Percentiles rank a stretch among this genome's conserved stretches.
These are phyloP conservation scores for Daubentonia madagascariensis DNA, from an alignment of 2,113 vertebrate genomes.

Conservation along the genomic window DNA sequence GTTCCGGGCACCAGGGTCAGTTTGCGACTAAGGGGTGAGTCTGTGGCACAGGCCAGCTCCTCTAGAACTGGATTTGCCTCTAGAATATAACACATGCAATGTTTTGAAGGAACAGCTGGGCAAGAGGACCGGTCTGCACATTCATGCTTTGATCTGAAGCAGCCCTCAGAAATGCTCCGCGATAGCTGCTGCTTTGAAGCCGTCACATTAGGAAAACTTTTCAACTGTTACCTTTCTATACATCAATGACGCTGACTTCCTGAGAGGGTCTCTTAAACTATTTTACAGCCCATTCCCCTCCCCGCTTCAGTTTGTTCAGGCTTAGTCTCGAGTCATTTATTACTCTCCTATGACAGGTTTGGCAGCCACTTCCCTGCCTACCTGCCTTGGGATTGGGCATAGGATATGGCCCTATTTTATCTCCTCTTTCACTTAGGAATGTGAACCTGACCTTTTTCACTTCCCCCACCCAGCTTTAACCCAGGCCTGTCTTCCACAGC, in stretches of 20 bases:
- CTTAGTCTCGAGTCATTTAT: background rate
- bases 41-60: background rate
- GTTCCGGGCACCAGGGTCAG: background rate
- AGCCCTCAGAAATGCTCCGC: background rate
- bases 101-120: background rate
- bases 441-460: slow-evolving; percentile 3
- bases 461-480: background rate
- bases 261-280: slow-evolving; percentile 21
- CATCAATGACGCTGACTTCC: slow-evolving; percentile 3
- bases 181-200: background rate
- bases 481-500: background rate
- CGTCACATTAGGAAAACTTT: background rate
- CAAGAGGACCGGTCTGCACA: background rate
- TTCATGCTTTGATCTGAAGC: background rate
- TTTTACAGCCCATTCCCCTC: background rate
- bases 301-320: background rate
- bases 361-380: background rate
- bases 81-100: no score
- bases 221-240: background rate
- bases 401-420: background rate
- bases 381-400: background rate
- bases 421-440: slow-evolving; percentile 21
- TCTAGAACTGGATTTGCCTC: background rate
- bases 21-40: background rate
- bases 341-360: background rate